These are phyloP conservation scores for Heliothis virescens DNA, from an alignment of 1,140 invertebrate species.

Conservation along the genomic window DNA sequence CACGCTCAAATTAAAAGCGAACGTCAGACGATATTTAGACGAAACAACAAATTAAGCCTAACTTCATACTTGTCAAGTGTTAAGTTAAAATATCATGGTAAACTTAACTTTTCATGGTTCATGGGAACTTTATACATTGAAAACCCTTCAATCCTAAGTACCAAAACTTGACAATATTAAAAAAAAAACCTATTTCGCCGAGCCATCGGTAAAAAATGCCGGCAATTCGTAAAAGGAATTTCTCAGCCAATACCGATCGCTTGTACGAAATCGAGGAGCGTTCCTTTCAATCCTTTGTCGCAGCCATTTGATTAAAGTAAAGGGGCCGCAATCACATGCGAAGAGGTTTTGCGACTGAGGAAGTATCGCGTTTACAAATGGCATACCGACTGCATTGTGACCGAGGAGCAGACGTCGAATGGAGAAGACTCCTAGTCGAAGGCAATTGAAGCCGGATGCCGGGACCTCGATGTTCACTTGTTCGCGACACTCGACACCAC, in stretches of 20 bases:
- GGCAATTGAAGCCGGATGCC: slow-evolving; percentile 69
- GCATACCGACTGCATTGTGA: slow-evolving; percentile 79
- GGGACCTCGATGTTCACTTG: slow-evolving; percentile 67
- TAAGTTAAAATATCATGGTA: slow-evolving; percentile 55
- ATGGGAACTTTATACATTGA: slow-evolving; percentile 30
- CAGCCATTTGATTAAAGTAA: slow-evolving; percentile 83
- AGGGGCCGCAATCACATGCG: slow-evolving; percentile 80
- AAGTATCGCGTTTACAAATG: slow-evolving; percentile 85
- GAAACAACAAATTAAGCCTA: no score
- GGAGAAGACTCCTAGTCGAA: slow-evolving; percentile 63
- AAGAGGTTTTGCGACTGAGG: slow-evolving; percentile 72
- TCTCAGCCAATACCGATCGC: slow-evolving; percentile 79
- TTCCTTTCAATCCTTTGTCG: slow-evolving; percentile 85
- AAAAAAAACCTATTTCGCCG: slow-evolving; percentile 56
- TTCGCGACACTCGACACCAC: slow-evolving; percentile 67
- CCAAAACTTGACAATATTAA: slow-evolving; percentile 39
- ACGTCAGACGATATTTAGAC: not conserved
- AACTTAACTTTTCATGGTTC: slow-evolving; percentile 50
- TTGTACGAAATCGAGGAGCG: slow-evolving; percentile 77
- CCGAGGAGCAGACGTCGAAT: slow-evolving; percentile 54
- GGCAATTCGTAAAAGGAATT: slow-evolving; percentile 71
- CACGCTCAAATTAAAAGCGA: not conserved
- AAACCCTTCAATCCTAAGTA: slow-evolving; percentile 27
- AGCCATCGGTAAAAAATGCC: slow-evolving; percentile 73
- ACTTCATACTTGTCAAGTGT: not conserved